These are phyloP conservation scores for Drosophila rufa DNA, from an alignment of 1,140 invertebrate genomes.

Conservation along the genomic window DNA sequence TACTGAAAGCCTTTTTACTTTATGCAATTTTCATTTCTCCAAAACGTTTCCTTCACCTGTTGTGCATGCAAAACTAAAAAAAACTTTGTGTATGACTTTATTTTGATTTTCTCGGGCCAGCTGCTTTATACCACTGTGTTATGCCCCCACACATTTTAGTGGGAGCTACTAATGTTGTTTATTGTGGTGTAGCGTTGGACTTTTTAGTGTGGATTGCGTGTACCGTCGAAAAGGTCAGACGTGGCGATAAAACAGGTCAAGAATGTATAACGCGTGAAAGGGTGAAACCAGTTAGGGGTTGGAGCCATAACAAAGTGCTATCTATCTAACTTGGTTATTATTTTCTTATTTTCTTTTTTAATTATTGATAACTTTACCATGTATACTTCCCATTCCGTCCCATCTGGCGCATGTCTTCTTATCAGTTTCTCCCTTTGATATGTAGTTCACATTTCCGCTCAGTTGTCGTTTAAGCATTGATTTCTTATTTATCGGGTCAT, in stretches of 20 bases:
- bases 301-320: neutral
- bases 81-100: neutral
- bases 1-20: neutral
- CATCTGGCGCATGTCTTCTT: neutral
- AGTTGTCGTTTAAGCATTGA: neutral
- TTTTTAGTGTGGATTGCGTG: conserved; percentile 37
- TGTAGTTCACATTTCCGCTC: conserved; percentile 22
- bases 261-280: conserved; percentile 3
- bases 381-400: neutral
- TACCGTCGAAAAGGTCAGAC: conserved; percentile 34
- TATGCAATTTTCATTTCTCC: neutral
- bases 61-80: conserved; percentile 2
- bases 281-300: conserved; percentile 4
- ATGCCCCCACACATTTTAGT: conserved; percentile 21
- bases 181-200: neutral
- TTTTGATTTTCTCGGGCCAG: neutral
- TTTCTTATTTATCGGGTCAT: conserved; percentile 1
- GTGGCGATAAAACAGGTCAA: conserved; percentile 34
- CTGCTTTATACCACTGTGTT: conserved; percentile 22
- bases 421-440: neutral
- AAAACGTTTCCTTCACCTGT: neutral
- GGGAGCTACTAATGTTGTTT: conserved; percentile 16
- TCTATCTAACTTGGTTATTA: neutral
- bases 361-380: conserved; percentile 9
- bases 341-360: neutral